A percentile compares a stretch with the other conserved stretches of the same genome.
Evolutionary conservation across 1,140 invertebrate species (phyloP).

Genomic region (Nilaparvata lugens): DNA sequence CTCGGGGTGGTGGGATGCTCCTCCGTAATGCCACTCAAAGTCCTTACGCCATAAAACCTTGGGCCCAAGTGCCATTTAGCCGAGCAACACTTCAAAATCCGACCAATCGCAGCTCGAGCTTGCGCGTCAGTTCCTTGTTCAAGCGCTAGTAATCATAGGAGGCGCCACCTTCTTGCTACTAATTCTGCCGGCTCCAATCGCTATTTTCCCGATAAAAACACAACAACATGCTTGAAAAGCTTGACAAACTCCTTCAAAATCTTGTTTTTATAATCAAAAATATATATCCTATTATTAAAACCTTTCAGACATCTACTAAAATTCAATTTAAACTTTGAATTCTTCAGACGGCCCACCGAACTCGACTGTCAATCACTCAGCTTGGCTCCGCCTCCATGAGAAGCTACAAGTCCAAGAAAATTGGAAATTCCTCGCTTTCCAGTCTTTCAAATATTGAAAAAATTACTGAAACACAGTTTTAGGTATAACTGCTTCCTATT

Average conservation of each 20-base stretch:
- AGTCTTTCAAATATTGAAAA: background rate
- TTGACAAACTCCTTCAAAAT: too few species aligned
- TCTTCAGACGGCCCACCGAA: background rate
- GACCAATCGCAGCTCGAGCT: slow-evolving; percentile 31
- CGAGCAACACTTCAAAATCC: slow-evolving; percentile 29
- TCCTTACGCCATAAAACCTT: slow-evolving; percentile 36
- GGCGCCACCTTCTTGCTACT: slow-evolving; percentile 17
- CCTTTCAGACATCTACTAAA: too few species aligned
- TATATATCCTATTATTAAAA: too few species aligned
- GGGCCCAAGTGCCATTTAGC: slow-evolving; percentile 33
- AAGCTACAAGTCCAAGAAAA: background rate
- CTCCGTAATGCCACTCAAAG: slow-evolving; percentile 29
- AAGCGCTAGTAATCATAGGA: slow-evolving; percentile 10
- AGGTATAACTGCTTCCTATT: too few species aligned
- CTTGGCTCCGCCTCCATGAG: slow-evolving; percentile 3
- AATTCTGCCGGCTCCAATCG: too few species aligned
- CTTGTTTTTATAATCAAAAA: too few species aligned
- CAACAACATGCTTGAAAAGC: too few species aligned
- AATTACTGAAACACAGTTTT: background rate
- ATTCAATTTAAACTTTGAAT: too few species aligned
- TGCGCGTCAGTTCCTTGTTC: slow-evolving; percentile 28
- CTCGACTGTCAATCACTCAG: background rate
- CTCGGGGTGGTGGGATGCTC: slow-evolving; percentile 29
- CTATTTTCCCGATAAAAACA: too few species aligned
- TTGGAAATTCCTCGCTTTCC: background rate